Evolutionary conservation across 2,888 invertebrate species (phyloP).

Genomic region (Cyrtodaria siliqua): DNA sequence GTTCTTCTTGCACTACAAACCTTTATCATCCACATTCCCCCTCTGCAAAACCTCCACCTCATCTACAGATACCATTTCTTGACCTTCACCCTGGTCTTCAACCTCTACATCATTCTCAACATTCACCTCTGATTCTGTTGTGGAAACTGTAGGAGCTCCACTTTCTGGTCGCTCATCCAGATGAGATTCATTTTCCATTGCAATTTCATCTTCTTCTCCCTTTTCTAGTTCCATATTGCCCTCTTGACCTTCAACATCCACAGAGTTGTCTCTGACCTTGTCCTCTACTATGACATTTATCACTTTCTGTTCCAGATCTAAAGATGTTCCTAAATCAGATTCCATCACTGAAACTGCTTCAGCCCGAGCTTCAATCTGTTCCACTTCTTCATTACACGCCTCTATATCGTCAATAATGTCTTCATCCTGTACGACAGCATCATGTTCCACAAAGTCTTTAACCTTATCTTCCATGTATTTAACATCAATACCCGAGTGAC

Average conservation of each 20-base stretch:
- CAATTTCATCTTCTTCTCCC: neutral
- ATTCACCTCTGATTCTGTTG: neutral
- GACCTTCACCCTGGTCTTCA: conserved; percentile 1
- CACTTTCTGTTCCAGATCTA: conserved; percentile 24
- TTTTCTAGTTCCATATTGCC: neutral
- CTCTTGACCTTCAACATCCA: neutral
- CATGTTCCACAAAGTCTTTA: neutral
- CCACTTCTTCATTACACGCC: conserved; percentile 50
- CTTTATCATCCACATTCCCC: conserved; percentile 19
- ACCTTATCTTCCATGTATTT: neutral
- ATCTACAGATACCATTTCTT: neutral
- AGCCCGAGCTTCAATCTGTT: conserved; percentile 50
- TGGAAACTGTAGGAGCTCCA: neutral
- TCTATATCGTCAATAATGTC: conserved; percentile 38
- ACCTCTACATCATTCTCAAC: conserved; percentile 14
- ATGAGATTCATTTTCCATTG: neutral
- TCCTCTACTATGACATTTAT: conserved; percentile 35
- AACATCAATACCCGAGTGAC: neutral
- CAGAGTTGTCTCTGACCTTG: conserved; percentile 9
- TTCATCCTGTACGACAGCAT: neutral
- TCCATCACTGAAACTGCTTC: conserved; percentile 10
- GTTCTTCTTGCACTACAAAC: conserved; percentile 26
- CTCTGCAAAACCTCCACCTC: neutral
- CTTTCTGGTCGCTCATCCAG: neutral
- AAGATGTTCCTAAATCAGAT: conserved; percentile 52